Evolutionary conservation across 2,888 invertebrate species (phyloP), one percentile per base, ranked within the genome.

Genomic region (Melanchra persicariae): DNA sequence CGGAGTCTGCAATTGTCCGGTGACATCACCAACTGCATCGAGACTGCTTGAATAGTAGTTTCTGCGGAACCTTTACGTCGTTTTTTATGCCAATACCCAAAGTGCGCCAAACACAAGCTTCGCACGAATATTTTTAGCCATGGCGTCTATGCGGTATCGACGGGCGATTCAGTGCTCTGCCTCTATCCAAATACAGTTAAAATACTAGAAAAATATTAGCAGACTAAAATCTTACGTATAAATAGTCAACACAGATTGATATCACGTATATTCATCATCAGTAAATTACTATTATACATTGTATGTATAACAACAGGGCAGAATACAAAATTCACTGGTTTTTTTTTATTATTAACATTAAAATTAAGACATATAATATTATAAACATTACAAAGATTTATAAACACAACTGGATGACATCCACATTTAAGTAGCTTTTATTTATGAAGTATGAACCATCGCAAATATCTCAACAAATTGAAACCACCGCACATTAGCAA

Each of bases 231-330:
- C 61, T 37, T 69, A 60, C 49, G 12, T 49, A 68, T 12, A 61
- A 70, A 77, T 74, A 70, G n/a, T 52, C 70, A 74, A 74, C 70
- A 76, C 57, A 77, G 52, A 52, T 62, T 34, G 47, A 49, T 75
- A 75, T 75, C 74, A 77, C 74, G 22, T 58, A 70, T n/a, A 43
- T 47, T 34, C 43, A 37, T 52, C 19, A 65, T 22, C 24, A 57
- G 37, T 58, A n/a, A n/a, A 51, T 19, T 24, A 55, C 26, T 64
- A 17, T 37, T 69, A 76, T 76, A 76, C 76, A 74, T 74, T 40
- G 26, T 12, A 74, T 76, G 69, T 76, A 61, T 62, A 55, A 22
- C n/a, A 66, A 22, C 24, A 66, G 2, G 19, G 30, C 37, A 45
- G 2, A 26, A 54, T 34, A 60, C 26, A 57, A 45, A 40, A 69